Base-by-base conservation (phyloP, 2,888 invertebrate species). In the Athalia circularis region DNA sequence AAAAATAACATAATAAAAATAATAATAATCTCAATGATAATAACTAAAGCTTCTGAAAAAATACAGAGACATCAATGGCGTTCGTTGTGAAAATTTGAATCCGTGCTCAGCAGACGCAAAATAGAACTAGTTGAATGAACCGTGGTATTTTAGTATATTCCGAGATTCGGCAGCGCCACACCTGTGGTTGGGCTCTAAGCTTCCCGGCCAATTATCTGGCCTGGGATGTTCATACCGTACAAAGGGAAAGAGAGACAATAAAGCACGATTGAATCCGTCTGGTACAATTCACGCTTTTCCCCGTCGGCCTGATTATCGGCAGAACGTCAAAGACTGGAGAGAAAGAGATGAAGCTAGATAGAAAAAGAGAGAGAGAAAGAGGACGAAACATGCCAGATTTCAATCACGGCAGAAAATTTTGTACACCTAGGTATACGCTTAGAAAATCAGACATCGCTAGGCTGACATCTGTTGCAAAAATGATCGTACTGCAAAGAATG, bases 341-440 rank as follows among this genome's bases (percentile, higher is more conserved):
- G 78, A 78, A 47, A 50, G 67, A 67, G 67, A 67, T 13, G 5
- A n/a, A 15, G 50, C 7, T 29, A 9, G 43, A 64, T 29, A 68
- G 59, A 62, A 68, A 48, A 43, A 50, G 62, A 68, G 13, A 62
- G 79, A 75, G 78, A 70, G 77, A 75, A 62, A 70, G 74, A 76
- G 57, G 76, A 68, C 47, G 43, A 68, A 64, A 79, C 65, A 74
- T 79, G 57, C 65, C 29, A 52, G 79, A 70, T 65, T 74, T 79
- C 61, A 79, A 72, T 75, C 78, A 50, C 78, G 77, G n/a, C 13
- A 64, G 78, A 77, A 67, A 61, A 43, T 43, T 77, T 52, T 29
- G 68, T 68, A n/a, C 4, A 15, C 13, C n/a, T 4, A 48, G 47
- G 59, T 13, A 29, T 68, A 68, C 29, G 29, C 29, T 29, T 29